These are phyloP conservation scores for Lepidurus packardi DNA, from an alignment of 1,140 invertebrate species.

Conservation along the genomic window DNA sequence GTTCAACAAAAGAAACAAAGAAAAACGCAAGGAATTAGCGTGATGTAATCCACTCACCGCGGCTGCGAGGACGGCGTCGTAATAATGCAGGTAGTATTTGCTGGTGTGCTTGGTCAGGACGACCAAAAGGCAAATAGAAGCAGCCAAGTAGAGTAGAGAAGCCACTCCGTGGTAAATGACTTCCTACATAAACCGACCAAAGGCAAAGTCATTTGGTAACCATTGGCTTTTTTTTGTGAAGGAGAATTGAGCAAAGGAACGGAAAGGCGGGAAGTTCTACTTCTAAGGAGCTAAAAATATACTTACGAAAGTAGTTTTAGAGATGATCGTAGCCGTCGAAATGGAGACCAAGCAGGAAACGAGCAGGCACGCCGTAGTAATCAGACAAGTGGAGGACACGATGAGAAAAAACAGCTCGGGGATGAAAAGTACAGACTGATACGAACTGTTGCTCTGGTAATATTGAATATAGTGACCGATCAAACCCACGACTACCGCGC, in stretches of 20 bases:
- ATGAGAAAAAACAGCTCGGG: conserved; percentile 67
- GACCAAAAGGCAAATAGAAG: conserved; percentile 58
- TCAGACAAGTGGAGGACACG: conserved; percentile 64
- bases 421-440: conserved; percentile 37
- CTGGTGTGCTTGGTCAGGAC: conserved; percentile 50
- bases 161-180: conserved; percentile 68
- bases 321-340: conserved; percentile 67
- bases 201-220: conserved; percentile 36
- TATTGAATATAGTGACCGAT: conserved; percentile 54
- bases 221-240: neutral
- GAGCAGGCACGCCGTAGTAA: conserved; percentile 66
- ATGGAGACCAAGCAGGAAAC: conserved; percentile 65
- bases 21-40: conserved; percentile 23
- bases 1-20: conserved; percentile 35
- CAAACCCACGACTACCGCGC: conserved; percentile 62
- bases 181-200: conserved; percentile 53
- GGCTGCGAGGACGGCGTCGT: conserved; percentile 59
- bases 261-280: neutral
- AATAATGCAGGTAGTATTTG: conserved; percentile 46
- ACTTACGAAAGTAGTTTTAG: conserved; percentile 81
- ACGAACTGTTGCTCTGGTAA: conserved; percentile 35
- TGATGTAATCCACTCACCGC: conserved; percentile 51
- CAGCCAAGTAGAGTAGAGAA: conserved; percentile 60
- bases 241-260: neutral
- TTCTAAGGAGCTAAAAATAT: neutral